Evolutionary conservation across 2,888 invertebrate genomes (phyloP).

Genomic region (Limenitis camilla): DNA sequence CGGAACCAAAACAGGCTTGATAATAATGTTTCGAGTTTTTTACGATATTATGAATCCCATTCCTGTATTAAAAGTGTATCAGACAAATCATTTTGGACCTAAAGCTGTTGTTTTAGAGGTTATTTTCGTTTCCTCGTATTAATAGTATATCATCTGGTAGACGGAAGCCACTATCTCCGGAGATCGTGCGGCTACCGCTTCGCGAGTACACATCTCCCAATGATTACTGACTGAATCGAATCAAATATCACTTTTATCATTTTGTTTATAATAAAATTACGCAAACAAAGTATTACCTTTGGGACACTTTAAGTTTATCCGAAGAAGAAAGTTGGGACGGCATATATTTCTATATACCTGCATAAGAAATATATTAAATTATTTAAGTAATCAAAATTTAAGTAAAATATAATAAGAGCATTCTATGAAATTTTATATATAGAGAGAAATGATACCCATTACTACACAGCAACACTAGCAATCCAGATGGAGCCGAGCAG

Average conservation of each 20-base stretch:
- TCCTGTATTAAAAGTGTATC: slow-evolving; percentile 15
- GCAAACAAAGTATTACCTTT: too few relatives aligned
- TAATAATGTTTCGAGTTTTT: slow-evolving; percentile 7
- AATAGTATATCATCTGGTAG: slow-evolving; percentile 16
- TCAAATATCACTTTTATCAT: slow-evolving; percentile 12
- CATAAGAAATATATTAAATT: too few relatives aligned
- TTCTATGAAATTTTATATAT: too few relatives aligned
- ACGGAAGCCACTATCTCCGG: slow-evolving; percentile 33
- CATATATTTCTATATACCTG: too few relatives aligned
- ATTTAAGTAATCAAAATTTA: too few relatives aligned
- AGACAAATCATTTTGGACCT: background rate
- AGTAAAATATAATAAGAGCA: too few relatives aligned
- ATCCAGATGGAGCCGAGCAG: too few relatives aligned
- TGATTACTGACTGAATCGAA: background rate
- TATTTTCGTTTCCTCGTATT: slow-evolving; percentile 7
- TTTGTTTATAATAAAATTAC: background rate
- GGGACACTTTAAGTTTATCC: background rate
- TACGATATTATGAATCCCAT: slow-evolving; percentile 20
- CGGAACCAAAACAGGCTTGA: slow-evolving; percentile 4
- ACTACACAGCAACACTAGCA: too few relatives aligned
- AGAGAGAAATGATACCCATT: too few relatives aligned
- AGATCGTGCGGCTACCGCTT: slow-evolving; percentile 34
- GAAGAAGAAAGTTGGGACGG: background rate
- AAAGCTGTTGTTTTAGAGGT: background rate
- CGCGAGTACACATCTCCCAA: slow-evolving; percentile 26